A percentile compares a stretch with the other conserved stretches of the same genome.
Evolutionary conservation across 2,113 vertebrate species (phyloP).

Genomic region (Sisor rabdophorus): DNA sequence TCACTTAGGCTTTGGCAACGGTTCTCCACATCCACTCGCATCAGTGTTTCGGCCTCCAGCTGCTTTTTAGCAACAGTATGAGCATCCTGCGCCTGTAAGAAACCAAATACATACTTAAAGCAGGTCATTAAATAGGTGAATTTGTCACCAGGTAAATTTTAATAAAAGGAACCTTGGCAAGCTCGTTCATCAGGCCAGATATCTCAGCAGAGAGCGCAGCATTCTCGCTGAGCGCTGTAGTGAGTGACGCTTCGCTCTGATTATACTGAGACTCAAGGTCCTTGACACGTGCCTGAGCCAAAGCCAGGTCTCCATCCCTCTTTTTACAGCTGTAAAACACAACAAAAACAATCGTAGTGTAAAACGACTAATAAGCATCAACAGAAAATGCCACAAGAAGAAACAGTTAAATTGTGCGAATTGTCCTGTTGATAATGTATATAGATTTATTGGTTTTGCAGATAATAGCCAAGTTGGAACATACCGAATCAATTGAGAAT

Average conservation of each 20-base stretch:
- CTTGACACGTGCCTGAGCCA: slow-evolving; percentile 76
- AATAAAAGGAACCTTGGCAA: slow-evolving; percentile 77
- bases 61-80: slow-evolving; percentile 89
- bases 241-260: slow-evolving; percentile 81
- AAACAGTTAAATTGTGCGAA: neutral
- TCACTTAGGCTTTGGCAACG: slow-evolving; percentile 90
- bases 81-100: slow-evolving; percentile 80
- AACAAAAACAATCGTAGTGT: neutral
- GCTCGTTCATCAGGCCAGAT: slow-evolving; percentile 76
- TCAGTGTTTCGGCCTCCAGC: slow-evolving; percentile 88
- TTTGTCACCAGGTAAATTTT: neutral
- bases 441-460: too few species aligned
- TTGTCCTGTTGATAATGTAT: neutral
- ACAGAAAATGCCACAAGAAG: neutral
- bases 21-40: slow-evolving; percentile 93
- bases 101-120: neutral
- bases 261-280: slow-evolving; percentile 84
- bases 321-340: slow-evolving; percentile 80
- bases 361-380: neutral
- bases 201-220: slow-evolving; percentile 75
- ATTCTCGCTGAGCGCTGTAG: slow-evolving; percentile 80
- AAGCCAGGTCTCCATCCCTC: slow-evolving; percentile 80
- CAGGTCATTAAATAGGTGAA: neutral
- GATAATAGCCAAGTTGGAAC: too few species aligned
- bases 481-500: too few species aligned